phyloP scores from a whole-genome alignment of 2,113 vertebrate species.

The Gracilinanus agilis region DNA sequence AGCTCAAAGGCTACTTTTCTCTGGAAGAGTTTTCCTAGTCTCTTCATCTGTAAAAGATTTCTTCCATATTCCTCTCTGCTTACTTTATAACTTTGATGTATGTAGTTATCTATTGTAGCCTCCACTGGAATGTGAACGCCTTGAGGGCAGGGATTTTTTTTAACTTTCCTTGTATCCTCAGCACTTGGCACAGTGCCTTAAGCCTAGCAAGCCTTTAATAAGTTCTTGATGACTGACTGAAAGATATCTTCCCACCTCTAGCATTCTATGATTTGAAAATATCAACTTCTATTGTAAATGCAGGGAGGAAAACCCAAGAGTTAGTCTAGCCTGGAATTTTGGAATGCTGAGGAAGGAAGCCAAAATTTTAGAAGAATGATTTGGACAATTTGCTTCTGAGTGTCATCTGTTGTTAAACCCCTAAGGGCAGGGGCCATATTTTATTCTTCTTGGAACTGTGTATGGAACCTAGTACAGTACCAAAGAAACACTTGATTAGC shows the following conservation, averaged over 20 bases:
- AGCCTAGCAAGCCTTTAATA: neutral
- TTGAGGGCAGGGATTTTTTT: neutral
- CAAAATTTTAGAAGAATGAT: neutral
- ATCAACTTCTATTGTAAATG: neutral
- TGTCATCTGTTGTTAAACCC: neutral
- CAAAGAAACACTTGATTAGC: neutral
- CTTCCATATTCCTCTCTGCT: neutral
- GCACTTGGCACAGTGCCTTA: neutral
- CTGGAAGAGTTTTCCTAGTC: neutral
- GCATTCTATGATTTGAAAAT: neutral
- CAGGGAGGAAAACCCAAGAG: neutral
- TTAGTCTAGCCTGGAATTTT: neutral
- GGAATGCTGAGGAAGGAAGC: neutral
- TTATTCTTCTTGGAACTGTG: neutral
- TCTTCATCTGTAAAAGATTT: neutral
- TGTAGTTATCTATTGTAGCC: neutral
- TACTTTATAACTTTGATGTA: neutral
- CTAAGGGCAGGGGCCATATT: neutral
- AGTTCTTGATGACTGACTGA: neutral
- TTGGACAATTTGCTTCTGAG: neutral
- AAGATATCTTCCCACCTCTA: neutral
- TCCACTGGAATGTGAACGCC: neutral
- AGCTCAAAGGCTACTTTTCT: neutral
- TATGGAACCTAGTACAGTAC: neutral
- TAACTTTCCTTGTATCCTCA: neutral